Evolutionary conservation across 1,140 invertebrate genomes (phyloP), one percentile per base, ranked within the genome.

Genomic region (Hypsibius dujardini): DNA sequence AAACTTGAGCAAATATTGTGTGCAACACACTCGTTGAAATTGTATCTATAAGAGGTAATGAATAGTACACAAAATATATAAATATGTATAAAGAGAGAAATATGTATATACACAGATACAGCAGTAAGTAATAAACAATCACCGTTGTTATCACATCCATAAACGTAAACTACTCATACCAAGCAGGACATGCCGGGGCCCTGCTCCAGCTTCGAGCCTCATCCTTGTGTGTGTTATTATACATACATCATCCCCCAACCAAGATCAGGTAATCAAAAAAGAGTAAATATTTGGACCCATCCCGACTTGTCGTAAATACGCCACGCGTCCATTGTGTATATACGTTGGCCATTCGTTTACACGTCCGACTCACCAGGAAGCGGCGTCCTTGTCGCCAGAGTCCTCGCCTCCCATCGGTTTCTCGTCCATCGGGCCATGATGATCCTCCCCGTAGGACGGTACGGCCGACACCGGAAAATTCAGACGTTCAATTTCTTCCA

Each of bases 241-340:
- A n/a, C n/a, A n/a, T n/a, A n/a, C n/a, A n/a, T n/a, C n/a, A n/a
- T n/a, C n/a, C n/a, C n/a, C n/a, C n/a, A n/a, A 56, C 7, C 50
- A 56, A 7, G n/a, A 56, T 56, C 50, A 56, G 50, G 50, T 56
- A 56, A 56, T 56, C 50, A 56, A 56, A 56, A 56, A 56, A n/a
- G 50, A n/a, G n/a, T 56, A 56, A 56, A 56, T 56, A 56, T 56
- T 56, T 56, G n/a, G n/a, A 56, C 50, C 50, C 50, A 7, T 7
- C n/a, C n/a, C 7, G 7, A 56, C 50, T 56, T 56, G 50, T 56
- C 50, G 50, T 56, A 56, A 56, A 56, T n/a, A 56, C 7, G 7
- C n/a, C n/a, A n/a, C 7, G 50, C 50, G 7, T 56, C 50, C n/a
- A n/a, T 7, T 7, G 7, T 56, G 50, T 56, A 7, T 7, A 56